These are phyloP conservation scores for Petrocephalus schoutedeni DNA, from an alignment of 2,797 vertebrate genomes.

Conservation along the genomic window DNA sequence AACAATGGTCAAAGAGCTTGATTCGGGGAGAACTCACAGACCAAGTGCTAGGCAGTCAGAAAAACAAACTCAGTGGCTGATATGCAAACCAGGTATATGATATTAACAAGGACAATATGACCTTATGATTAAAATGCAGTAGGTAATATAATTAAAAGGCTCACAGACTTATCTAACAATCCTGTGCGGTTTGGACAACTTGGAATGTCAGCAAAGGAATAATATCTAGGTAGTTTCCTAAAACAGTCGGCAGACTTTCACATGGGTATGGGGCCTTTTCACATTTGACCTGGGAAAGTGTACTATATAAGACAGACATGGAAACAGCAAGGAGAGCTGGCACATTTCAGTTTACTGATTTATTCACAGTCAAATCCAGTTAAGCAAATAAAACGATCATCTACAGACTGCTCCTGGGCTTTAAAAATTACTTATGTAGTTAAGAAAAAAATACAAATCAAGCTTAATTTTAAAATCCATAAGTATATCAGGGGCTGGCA, in stretches of 20 bases:
- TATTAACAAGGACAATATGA: not conserved
- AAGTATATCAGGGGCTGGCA: too few relatives aligned
- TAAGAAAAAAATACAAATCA: not conserved
- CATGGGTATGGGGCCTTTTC: not conserved
- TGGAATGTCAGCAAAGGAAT: not conserved
- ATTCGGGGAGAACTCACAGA: slow-evolving; percentile 29
- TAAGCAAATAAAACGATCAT: not conserved
- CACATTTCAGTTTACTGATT: not conserved
- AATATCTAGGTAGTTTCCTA: not conserved
- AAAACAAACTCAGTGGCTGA: not conserved
- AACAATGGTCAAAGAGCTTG: slow-evolving; percentile 44
- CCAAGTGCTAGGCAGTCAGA: not conserved
- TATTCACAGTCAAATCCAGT: not conserved
- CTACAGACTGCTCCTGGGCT: not conserved
- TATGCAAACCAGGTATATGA: slow-evolving; percentile 1
- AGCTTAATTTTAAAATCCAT: too few relatives aligned
- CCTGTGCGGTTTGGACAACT: not conserved
- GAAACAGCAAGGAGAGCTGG: not conserved
- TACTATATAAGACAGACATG: not conserved
- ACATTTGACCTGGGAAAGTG: not conserved
- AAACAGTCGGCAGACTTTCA: not conserved
- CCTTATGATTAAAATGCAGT: not conserved
- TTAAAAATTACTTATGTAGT: not conserved
- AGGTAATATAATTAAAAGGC: not conserved
- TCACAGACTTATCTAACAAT: not conserved